phyloP scores from a whole-genome alignment of 2,113 vertebrate genomes.

The Alligator mississippiensis region DNA sequence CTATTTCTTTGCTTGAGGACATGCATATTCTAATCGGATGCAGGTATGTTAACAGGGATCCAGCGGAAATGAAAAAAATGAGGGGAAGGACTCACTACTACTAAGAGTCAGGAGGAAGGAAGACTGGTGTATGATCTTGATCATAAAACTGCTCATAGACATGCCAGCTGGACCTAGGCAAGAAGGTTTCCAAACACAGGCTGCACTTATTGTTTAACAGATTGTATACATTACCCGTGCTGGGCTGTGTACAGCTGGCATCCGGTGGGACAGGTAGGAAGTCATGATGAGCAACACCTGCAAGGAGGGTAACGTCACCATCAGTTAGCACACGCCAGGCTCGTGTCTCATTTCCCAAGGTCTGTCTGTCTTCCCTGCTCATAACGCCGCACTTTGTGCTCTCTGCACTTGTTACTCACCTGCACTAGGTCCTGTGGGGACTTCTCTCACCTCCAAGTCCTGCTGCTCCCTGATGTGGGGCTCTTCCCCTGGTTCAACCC shows the following conservation, averaged over 20 bases:
- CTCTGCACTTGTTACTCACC: constrained; percentile 23
- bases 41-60: neutral
- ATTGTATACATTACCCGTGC: neutral
- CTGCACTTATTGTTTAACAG: neutral
- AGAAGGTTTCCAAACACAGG: neutral
- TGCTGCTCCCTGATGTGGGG: constrained; percentile 68
- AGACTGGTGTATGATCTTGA: neutral
- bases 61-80: neutral
- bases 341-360: neutral
- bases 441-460: constrained; percentile 63
- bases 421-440: constrained; percentile 63
- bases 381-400: neutral
- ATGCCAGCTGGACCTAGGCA: neutral
- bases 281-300: neutral
- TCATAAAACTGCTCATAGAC: neutral
- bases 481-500: constrained; percentile 67
- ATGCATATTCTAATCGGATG: neutral
- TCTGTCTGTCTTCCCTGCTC: neutral
- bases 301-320: neutral
- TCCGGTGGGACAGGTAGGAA: neutral
- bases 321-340: neutral
- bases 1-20: neutral
- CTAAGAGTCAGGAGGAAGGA: neutral
- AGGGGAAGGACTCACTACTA: neutral
- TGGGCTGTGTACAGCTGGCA: neutral